Base-by-base conservation (phyloP, 2,888 invertebrate genomes). In the Ptilodon capucinus region DNA sequence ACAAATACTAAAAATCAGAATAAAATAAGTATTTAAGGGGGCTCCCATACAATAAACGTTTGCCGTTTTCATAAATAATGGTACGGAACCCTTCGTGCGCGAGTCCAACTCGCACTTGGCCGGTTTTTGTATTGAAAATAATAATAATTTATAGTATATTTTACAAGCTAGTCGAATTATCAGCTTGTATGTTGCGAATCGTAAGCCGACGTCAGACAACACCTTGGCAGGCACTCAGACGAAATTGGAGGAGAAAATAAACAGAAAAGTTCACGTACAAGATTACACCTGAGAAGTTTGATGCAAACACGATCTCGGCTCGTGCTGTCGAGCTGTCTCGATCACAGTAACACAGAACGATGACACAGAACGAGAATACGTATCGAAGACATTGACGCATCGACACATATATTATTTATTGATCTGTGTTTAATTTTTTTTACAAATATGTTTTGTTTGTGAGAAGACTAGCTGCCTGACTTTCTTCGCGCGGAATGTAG, bases 231-330 rank as follows among this genome's bases (percentile, higher is more conserved):
- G 82, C 86, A 87, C 90, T 89, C 85, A 74, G 75, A 62, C 68
- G 71, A 88, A 89, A 89, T 89, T 88, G 88, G 84, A 86, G 85
- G 82, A 74, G 86, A 89, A 88, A 88, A 89, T 87, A 90, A 88
- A 89, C 87, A 86, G 81, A 77, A 86, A 88, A 88, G 80, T 86
- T 82, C 79, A 68, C 74, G 80, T 75, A 74, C 76, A 76, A 83
- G 86, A 87, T 87, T 86, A 86, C 83, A 84, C 81, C 78, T 79
- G 79, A 80, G 76, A 60, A 78, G 71, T 69, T 60, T 64, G 76
- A 82, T 79, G 80, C 83, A 83, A 85, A 84, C 79, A 79, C 71
- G 72, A 79, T 79, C 84, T 81, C 60, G 74, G 71, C 67, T 62
- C 40, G 16, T 46, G 48, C 34, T 49, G 39, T 42, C 11, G 11